Base-by-base conservation (phyloP, 2,797 vertebrate genomes). In the Helicolenus hilgendorfi region DNA sequence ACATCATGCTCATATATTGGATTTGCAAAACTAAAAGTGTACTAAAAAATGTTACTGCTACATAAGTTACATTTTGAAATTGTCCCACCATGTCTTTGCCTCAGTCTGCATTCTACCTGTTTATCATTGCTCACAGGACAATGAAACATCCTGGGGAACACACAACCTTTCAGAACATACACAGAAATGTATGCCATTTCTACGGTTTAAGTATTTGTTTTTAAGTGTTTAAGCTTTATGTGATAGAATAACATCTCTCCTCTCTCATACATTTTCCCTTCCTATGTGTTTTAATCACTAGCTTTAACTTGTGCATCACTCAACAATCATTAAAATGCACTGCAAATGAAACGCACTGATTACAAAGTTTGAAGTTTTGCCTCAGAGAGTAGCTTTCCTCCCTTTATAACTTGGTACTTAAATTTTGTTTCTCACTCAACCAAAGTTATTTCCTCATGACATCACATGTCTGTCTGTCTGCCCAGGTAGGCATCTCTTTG, bases 401-500 rank as follows among this genome's bases (percentile, higher is more conserved):
- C 7, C 27, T 45, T 68, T 11, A 29, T 11, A 26, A 36, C 14
- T 45, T 24, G 10, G 4, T 7, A 24, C 14, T 60, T 53, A 7
- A 11, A 60, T 24, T 60, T 18, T 7, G 6, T 24, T 62, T 64
- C 15, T 41, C 13, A 53, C 20, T 64, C 24, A 18, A 56, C 24
- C 14, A 5, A 45, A 45, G 22, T 60, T 41, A 0, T 18, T 15
- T 45, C 18, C 3, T 26, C 6, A 41, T 35, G 11, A 56, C 2
- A 2, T 24, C 18, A 18, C 11, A 4, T 56, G 4, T 36, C 14
- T 62, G 6, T 58, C 15, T 79, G 35, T 55, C 15, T 77, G 31
- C 35, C 33, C 85, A 95, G 93, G 92, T 60, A 62, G 18, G n/a
- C 93, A 95, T 73, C 75, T 93, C 18, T 94, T 94, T 80, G 93